Conservation (phyloP, 1,140 invertebrate genomes). For the Megalonaias nervosa region DNA sequence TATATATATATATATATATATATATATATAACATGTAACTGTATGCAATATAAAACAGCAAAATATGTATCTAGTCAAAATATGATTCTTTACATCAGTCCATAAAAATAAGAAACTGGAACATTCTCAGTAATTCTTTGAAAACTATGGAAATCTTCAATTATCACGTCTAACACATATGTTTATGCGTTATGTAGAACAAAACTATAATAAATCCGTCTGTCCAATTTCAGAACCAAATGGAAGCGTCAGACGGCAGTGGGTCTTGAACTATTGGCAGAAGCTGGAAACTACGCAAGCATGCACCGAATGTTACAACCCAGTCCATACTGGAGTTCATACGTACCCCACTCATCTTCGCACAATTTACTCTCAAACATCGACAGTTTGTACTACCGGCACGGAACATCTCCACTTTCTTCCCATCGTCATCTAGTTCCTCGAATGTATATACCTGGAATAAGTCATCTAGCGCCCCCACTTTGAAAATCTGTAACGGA, state of each 20-base stretch:
- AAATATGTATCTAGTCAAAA: no score
- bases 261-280: conserved; percentile 92
- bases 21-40: no score
- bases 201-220: not conserved
- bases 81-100: no score
- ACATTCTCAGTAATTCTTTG: no score
- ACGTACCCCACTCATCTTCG: conserved; percentile 35
- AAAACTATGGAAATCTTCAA: no score
- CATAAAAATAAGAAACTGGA: no score
- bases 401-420: conserved; percentile 19
- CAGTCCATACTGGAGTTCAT: conserved; percentile 75
- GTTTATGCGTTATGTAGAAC: no score
- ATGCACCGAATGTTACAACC: conserved; percentile 91
- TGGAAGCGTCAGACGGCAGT: conserved; percentile 99
- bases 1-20: no score
- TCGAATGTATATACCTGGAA: conserved; percentile 26
- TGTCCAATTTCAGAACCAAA: conserved; percentile 85
- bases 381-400: conserved; percentile 33
- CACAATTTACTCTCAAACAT: conserved; percentile 8
- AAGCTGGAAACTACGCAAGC: conserved; percentile 95
- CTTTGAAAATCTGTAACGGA: not conserved
- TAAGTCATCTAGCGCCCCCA: conserved; percentile 21
- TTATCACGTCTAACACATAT: no score
- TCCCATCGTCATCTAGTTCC: conserved; percentile 29
- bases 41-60: no score